Conservation (phyloP, 2,113 vertebrate species). For the Rattus norvegicus region GRCr8 NC_086020.1:233340501-233341000, state of each 20-base stretch:
- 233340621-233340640: background rate
- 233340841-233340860: background rate
- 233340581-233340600: background rate
- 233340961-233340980: background rate
- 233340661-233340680: constrained; percentile 42
- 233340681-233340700: background rate
- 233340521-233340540: background rate
- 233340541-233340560: background rate
- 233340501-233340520: background rate
- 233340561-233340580: background rate
- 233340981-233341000: background rate
- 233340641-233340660: background rate
- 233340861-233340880: background rate
- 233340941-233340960: background rate
- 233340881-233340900: background rate
- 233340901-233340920: constrained; percentile 16
- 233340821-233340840: background rate
- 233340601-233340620: background rate
- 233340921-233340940: constrained; percentile 13
- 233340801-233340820: constrained; percentile 39
- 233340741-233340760: background rate
- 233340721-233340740: background rate
- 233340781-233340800: constrained; percentile 17
- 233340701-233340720: background rate
- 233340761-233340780: background rate